Evolutionary conservation across 1,140 invertebrate genomes (phyloP).

Genomic region (Drosophila burlai): DNA sequence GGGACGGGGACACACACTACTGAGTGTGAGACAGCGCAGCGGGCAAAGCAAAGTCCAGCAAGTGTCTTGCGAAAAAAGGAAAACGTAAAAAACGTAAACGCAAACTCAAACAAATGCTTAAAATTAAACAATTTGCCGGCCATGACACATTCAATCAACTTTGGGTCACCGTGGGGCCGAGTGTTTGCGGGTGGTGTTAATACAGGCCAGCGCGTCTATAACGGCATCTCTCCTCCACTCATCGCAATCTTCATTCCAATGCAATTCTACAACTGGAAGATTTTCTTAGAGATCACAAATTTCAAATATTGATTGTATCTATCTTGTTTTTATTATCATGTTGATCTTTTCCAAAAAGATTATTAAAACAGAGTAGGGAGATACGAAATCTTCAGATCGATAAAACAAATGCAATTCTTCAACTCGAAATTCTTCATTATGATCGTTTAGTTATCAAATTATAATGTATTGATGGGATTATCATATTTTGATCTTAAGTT

Average conservation of each 20-base stretch:
- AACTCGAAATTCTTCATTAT: neutral
- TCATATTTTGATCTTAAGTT: too few species aligned
- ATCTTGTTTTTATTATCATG: neutral
- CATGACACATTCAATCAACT: conserved; percentile 58
- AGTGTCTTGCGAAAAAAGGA: conserved; percentile 40
- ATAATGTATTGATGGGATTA: too few species aligned
- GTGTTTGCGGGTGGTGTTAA: conserved; percentile 37
- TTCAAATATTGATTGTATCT: neutral
- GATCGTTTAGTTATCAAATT: too few species aligned
- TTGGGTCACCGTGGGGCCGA: conserved; percentile 46
- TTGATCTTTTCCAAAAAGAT: neutral
- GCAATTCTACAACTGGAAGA: neutral
- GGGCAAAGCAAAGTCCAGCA: conserved; percentile 32
- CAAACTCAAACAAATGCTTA: conserved; percentile 44
- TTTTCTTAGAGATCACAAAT: neutral
- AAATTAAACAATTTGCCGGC: conserved; percentile 56
- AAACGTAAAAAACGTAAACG: conserved; percentile 16
- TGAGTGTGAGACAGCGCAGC: neutral
- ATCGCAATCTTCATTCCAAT: neutral
- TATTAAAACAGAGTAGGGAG: neutral
- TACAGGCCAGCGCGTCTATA: conserved; percentile 26
- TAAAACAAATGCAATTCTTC: too few species aligned
- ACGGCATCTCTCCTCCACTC: neutral
- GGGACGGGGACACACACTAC: conserved; percentile 1
- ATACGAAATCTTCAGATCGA: neutral